Evolutionary conservation across 2,113 vertebrate species (phyloP), one percentile per base, ranked within the genome.

Genomic region (Rutilus rutilus): DNA sequence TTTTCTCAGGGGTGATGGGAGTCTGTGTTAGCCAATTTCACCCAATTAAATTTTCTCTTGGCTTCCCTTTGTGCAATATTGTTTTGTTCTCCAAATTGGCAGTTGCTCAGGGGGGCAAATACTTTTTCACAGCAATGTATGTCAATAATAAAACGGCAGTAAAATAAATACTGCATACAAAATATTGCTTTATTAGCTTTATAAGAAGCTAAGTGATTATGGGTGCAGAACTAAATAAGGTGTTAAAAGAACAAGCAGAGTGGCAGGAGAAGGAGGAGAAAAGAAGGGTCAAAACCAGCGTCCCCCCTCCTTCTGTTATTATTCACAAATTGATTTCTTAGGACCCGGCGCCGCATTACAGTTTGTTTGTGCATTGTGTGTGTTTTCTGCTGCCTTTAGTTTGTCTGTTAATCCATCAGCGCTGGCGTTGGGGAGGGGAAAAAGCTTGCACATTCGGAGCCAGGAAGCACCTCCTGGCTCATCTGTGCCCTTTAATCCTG

Each of bases 401-500:
- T 87, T 89, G 92, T 89, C 65, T 85, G 91, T 93, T 94, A 93
- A 94, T 94, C 91, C 85, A 83, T 50, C 86, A 89, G 89, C 89
- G 89, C 88, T 76, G 89, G 84, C 87, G 9, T 42, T 62, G 27
- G 79, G 88, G 25, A 78, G 88, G 90, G 75, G 75, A 83, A 62
- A 86, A 54, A 71, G 15, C 60, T 78, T 54, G 30, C 33, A 15
- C 69, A 60, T 36, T 74, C 2, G 80, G 81, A 85, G 65, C 78
- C 77, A 84, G 75, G 85, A 83, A 78, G 73, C 83, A 83, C 88
- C 90, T 87, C 89, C 90, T 86, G 50, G 21, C 85, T 92, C 92
- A 91, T 91, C 90, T 89, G 89, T 89, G 86, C 87, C 85, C 65
- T 77, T 90, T 95, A 94, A 94, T 94, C 93, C 93, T 89, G 86